Conservation (phyloP, 2,797 vertebrate species). For the Phataginus tetradactyla region DNA sequence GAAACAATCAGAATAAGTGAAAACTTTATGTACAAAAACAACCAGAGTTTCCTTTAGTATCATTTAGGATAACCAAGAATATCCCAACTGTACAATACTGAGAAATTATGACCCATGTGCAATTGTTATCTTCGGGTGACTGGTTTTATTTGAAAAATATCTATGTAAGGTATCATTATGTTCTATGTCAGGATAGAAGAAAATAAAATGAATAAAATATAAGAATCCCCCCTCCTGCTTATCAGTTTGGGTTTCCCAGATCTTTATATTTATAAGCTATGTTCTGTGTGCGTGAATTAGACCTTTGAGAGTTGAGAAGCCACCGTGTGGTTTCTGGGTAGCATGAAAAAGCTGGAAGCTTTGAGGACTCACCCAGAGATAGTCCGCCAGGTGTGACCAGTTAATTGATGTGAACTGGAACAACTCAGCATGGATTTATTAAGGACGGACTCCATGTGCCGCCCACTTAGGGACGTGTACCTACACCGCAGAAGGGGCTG, state of each 20-base stretch:
- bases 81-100: too few relatives aligned
- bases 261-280: accelerated
- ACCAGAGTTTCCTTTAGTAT: background rate
- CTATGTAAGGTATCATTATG: background rate
- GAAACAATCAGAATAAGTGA: background rate
- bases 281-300: accelerated
- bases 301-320: background rate
- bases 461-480: accelerated
- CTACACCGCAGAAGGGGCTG: accelerated
- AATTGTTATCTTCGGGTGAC: background rate
- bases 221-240: background rate
- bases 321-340: background rate
- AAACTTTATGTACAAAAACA: accelerated
- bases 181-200: background rate
- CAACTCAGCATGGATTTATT: accelerated
- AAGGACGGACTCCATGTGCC: accelerated
- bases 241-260: background rate
- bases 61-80: background rate
- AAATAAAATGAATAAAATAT: background rate
- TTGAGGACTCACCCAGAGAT: background rate
- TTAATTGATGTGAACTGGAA: accelerated
- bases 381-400: too few relatives aligned
- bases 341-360: too few relatives aligned
- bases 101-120: accelerated
- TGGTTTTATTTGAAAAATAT: background rate